These are phyloP conservation scores for Ommatoiulus sabulosus DNA, from an alignment of 2,888 invertebrate species.

Conservation along the genomic window DNA sequence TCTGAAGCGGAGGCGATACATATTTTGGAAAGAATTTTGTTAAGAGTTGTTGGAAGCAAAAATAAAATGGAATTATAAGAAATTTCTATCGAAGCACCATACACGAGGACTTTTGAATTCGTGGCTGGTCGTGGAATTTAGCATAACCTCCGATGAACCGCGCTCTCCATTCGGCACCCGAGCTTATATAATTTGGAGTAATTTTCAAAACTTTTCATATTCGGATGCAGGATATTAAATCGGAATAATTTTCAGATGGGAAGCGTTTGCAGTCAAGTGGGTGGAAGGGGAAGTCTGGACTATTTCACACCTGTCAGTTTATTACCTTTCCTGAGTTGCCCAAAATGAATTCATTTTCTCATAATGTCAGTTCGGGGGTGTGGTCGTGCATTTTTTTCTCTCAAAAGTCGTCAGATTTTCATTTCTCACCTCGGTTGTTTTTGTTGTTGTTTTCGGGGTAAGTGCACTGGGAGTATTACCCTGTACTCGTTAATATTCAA, in stretches of 20 bases:
- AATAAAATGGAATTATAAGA: too few species aligned
- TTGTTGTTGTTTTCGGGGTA: conserved; percentile 23
- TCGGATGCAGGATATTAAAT: not conserved
- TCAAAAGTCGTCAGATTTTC: not conserved
- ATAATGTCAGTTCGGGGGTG: conserved; percentile 23
- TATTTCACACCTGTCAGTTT: conserved; percentile 40
- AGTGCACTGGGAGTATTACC: conserved; percentile 30
- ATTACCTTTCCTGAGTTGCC: conserved; percentile 18
- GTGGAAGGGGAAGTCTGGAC: not conserved
- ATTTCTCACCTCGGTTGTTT: conserved; percentile 1
- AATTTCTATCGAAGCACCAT: too few species aligned
- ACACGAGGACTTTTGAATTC: too few species aligned
- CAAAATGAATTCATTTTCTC: conserved; percentile 30
- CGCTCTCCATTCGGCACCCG: too few species aligned
- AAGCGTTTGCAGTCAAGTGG: not conserved
- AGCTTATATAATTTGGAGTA: too few species aligned
- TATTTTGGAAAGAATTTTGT: too few species aligned
- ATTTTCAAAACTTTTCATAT: too few species aligned
- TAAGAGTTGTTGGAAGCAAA: too few species aligned
- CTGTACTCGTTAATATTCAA: conserved; percentile 28
- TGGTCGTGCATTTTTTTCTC: not conserved
- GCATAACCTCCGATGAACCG: too few species aligned
- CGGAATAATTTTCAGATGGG: not conserved
- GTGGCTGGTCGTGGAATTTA: too few species aligned
- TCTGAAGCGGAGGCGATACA: too few species aligned